phyloP scores from a whole-genome alignment of 2,888 invertebrate species.

The Margaritifera margaritifera region DNA sequence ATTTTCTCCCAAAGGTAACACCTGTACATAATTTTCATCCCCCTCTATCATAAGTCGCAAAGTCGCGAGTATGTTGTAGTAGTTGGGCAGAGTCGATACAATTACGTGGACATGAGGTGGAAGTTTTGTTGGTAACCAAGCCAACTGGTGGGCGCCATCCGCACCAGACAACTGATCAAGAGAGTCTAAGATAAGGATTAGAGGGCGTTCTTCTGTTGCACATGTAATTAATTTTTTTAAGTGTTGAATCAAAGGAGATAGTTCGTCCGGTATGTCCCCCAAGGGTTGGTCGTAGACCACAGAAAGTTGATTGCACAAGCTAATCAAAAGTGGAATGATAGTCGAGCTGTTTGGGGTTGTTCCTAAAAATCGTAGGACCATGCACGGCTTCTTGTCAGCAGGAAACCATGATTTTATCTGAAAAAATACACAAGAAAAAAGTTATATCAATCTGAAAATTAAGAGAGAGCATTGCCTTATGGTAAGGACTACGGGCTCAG shows the following conservation, averaged over 20 bases:
- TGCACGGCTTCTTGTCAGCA: slow-evolving; percentile 78
- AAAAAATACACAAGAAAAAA: slow-evolving; percentile 7
- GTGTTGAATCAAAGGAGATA: slow-evolving; percentile 95
- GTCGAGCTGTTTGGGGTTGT: slow-evolving; percentile 98
- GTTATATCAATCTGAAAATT: neutral
- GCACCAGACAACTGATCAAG: slow-evolving; percentile 97
- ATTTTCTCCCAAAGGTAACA: slow-evolving; percentile 85
- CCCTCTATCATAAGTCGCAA: slow-evolving; percentile 58
- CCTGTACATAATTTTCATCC: slow-evolving; percentile 57
- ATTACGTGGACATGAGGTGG: slow-evolving; percentile 93
- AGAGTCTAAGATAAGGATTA: slow-evolving; percentile 94
- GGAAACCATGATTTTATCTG: slow-evolving; percentile 49
- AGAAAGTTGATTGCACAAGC: slow-evolving; percentile 95
- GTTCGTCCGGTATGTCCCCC: slow-evolving; percentile 94
- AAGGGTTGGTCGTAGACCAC: slow-evolving; percentile 59
- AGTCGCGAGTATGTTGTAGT: slow-evolving; percentile 61
- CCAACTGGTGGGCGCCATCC: slow-evolving; percentile 94
- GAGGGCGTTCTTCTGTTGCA: slow-evolving; percentile 77
- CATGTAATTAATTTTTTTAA: slow-evolving; percentile 91
- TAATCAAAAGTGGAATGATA: slow-evolving; percentile 92
- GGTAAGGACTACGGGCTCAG: neutral
- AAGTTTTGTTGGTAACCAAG: slow-evolving; percentile 94
- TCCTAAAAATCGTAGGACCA: slow-evolving; percentile 92
- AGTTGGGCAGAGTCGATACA: slow-evolving; percentile 78
- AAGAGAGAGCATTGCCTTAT: neutral